Base-by-base conservation (phyloP, 2,888 invertebrate genomes). In the Timema podura region DNA sequence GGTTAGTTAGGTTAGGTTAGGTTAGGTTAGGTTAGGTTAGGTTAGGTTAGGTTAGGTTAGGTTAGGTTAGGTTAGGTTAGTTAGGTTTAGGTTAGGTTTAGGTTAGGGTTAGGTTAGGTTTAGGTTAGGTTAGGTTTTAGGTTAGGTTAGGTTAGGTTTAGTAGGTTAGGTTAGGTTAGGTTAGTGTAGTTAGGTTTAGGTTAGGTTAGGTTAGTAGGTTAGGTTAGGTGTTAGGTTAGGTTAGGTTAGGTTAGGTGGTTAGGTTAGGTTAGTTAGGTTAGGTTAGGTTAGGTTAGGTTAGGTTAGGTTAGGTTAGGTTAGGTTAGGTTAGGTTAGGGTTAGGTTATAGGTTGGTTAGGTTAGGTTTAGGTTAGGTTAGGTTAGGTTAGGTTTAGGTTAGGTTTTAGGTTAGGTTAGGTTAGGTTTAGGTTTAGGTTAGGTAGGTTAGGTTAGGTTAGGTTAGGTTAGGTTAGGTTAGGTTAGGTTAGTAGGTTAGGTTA, bases 21-120 rank as follows among this genome's bases (percentile, higher is more conserved):
- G 68, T n/a, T 13, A 68, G 57, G 68, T 70, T 70, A 70, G 70
- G 68, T 70, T 69, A 61, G 68, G 68, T 70, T 70, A 61, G 64
- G 68, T 70, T 70, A 70, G 68, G 70, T 70, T 67, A 61, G 67
- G 67, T 67, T 67, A 67, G 67, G 67, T 1, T 30, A 30, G 30
- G 30, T 30, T 30, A 30, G 30, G 30, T 30, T 30, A 30, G 30
- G 30, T 30, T 30, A 30, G 69, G 70, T 70, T 69, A 68, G 59
- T 59, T 59, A 59, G 59, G 59, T n/a, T 59, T 59, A 59, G 59
- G 59, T 30, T 30, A 2, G 30, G n/a, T n/a, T 1, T 1, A 30
- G 30, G 30, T 30, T 30, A 30, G n/a, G 30, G 30, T 70, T 69
- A 49, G 68, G 68, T 54, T 70, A 46, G 30, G 64, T n/a, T 59